Evolutionary conservation across 2,113 vertebrate genomes (phyloP).

Genomic region (Calypte anna): DNA sequence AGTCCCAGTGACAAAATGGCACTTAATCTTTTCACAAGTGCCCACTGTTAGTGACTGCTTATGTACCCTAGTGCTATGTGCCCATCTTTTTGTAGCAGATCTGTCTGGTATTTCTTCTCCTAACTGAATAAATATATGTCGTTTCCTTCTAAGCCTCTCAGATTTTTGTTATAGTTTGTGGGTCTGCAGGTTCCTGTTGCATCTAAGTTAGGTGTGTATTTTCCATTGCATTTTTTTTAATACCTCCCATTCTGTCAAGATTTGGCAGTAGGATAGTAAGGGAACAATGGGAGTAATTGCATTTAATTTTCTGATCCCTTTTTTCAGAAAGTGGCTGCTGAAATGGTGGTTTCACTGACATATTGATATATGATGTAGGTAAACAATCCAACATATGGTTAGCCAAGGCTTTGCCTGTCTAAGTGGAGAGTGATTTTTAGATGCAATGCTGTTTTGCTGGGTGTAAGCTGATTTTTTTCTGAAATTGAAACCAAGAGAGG

Average conservation of each 20-base stretch:
- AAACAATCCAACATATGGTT: slow-evolving; percentile 20
- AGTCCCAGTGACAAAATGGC: neutral
- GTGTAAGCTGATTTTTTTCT: slow-evolving; percentile 26
- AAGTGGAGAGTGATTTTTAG: neutral
- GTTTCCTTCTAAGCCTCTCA: neutral
- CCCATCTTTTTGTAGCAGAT: neutral
- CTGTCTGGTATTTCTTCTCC: neutral
- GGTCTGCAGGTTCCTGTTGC: neutral
- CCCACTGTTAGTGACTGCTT: neutral
- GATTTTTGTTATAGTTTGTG: neutral
- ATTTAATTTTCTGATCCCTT: neutral
- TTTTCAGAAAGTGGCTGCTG: neutral
- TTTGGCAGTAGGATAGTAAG: neutral
- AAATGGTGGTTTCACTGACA: neutral
- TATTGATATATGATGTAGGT: neutral
- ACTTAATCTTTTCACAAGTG: neutral
- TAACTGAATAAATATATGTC: neutral
- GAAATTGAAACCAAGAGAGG: slow-evolving; percentile 25
- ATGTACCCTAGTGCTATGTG: accelerated
- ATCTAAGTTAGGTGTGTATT: neutral
- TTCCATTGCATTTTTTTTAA: neutral
- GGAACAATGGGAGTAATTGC: neutral
- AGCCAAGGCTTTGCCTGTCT: neutral
- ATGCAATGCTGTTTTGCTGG: neutral
- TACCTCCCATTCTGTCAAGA: neutral